Percentiles rank a stretch among this genome's conserved stretches.
Evolutionary conservation across 2,888 invertebrate genomes (phyloP).

Genomic region (Macroteleia sp.): DNA sequence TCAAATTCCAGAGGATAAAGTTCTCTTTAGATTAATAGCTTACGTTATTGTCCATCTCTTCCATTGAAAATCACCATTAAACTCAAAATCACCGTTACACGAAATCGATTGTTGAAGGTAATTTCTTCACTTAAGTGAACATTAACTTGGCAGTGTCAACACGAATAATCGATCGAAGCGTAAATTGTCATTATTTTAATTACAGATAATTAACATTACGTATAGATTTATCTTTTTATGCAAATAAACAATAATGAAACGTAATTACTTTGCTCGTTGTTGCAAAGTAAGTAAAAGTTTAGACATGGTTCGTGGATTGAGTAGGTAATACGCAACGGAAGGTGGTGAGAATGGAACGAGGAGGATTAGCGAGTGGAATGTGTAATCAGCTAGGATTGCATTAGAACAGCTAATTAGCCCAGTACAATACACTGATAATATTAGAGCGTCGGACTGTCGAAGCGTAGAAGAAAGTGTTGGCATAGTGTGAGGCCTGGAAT

Average conservation of each 20-base stretch:
- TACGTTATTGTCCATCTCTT: no score
- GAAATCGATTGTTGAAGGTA: no score
- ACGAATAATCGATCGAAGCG: no score
- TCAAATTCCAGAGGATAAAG: neutral
- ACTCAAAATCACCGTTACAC: no score
- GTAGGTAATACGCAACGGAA: conserved; percentile 58
- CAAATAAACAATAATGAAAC: no score
- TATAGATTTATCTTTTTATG: no score
- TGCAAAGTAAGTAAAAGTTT: conserved; percentile 60
- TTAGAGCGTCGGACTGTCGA: conserved; percentile 75
- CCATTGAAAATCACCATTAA: no score
- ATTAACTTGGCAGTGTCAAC: no score
- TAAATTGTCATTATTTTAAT: no score
- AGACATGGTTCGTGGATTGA: conserved; percentile 65
- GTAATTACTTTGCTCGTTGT: conserved; percentile 60
- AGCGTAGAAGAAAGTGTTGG: conserved; percentile 67
- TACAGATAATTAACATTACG: no score
- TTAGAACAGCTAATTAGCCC: conserved; percentile 83
- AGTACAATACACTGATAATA: conserved; percentile 84
- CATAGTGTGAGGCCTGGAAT: conserved; percentile 62
- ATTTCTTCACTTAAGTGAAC: no score
- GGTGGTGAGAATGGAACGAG: conserved; percentile 62
- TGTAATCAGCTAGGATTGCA: conserved; percentile 82
- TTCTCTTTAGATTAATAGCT: neutral
- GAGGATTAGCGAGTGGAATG: conserved; percentile 79